Conservation (phyloP, 2,888 invertebrate species). For the Nemurella pictetii region DNA sequence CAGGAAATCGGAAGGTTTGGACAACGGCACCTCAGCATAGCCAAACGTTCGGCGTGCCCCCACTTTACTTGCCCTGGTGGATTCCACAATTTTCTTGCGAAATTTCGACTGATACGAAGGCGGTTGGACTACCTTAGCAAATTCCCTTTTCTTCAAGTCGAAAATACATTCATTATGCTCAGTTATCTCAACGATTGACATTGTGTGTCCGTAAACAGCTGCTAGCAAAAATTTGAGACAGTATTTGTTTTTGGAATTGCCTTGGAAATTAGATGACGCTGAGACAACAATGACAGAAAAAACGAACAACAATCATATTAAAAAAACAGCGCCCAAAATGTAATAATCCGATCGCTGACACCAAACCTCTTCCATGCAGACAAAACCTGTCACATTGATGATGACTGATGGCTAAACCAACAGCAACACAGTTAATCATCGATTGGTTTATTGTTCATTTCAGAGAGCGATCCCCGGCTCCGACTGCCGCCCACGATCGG, state of each 20-base stretch:
- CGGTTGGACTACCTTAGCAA: background rate
- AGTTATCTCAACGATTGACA: constrained; percentile 13
- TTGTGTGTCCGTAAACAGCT: background rate
- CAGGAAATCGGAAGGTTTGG: constrained; percentile 63
- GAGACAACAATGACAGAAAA: background rate
- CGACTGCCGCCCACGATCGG: constrained; percentile 54
- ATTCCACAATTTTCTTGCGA: background rate
- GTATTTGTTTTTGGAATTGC: background rate
- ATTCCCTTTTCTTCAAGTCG: background rate
- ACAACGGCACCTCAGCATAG: constrained; percentile 63
- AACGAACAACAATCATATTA: background rate
- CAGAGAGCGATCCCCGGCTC: constrained; percentile 55
- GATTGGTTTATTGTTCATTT: constrained; percentile 7
- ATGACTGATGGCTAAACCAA: background rate
- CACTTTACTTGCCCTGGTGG: background rate
- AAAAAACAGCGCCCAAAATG: background rate
- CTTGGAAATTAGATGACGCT: background rate
- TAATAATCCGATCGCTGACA: background rate
- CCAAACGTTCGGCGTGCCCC: constrained; percentile 65
- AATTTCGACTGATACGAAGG: constrained; percentile 11
- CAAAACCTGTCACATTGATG: background rate
- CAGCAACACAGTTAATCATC: background rate
- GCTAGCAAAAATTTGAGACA: background rate
- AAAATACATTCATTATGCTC: constrained; percentile 9
- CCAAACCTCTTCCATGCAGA: background rate